Evolutionary conservation across 2,888 invertebrate genomes (phyloP).

Genomic region (Resseliella maxima): DNA sequence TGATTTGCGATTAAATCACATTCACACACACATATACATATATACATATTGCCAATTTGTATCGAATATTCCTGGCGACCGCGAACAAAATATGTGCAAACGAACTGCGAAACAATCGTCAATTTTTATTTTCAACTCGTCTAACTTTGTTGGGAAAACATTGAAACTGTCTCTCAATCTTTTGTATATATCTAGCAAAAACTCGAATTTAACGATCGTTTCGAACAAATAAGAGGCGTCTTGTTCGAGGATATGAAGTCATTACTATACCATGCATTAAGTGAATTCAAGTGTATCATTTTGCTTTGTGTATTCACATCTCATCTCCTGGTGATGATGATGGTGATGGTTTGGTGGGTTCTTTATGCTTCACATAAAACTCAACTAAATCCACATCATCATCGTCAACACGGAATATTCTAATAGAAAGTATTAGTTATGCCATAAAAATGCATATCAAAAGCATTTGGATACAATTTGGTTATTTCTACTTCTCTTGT

Average conservation of each 20-base stretch:
- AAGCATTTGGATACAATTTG: neutral
- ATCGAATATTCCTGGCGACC: slow-evolving; percentile 9
- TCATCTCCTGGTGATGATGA: neutral
- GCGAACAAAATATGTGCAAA: slow-evolving; percentile 24
- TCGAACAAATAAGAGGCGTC: neutral
- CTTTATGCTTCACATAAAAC: slow-evolving; percentile 40
- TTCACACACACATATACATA: neutral
- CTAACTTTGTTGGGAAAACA: too few relatives aligned
- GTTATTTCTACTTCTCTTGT: neutral
- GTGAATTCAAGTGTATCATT: slow-evolving; percentile 55
- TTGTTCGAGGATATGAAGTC: slow-evolving; percentile 13
- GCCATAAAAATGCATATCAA: slow-evolving; percentile 54
- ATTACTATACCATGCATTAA: slow-evolving; percentile 43
- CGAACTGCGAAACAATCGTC: slow-evolving; percentile 44
- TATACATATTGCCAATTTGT: neutral
- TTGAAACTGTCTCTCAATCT: neutral
- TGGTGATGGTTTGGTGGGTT: neutral
- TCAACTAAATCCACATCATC: slow-evolving; percentile 53
- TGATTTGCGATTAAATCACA: neutral
- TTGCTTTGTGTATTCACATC: neutral
- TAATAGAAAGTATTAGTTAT: slow-evolving; percentile 46
- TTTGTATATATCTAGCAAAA: neutral
- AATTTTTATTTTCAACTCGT: neutral
- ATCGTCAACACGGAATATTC: slow-evolving; percentile 35
- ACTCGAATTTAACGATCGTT: neutral